phyloP scores from a whole-genome alignment of 2,797 vertebrate genomes.

The Neostethus bicornis region DNA sequence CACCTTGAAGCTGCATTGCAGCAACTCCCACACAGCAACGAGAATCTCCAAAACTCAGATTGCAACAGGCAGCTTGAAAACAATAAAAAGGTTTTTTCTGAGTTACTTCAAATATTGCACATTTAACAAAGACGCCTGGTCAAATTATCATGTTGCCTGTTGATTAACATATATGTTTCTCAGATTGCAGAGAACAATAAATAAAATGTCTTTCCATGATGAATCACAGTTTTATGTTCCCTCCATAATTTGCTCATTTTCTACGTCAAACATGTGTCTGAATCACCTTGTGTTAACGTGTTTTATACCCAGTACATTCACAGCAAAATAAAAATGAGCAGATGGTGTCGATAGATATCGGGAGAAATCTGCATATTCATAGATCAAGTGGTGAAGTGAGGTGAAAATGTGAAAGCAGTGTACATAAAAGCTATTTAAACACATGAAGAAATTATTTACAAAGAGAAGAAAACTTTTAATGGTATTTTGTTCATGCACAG shows the following conservation, averaged over 20 bases:
- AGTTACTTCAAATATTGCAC: neutral
- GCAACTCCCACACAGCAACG: neutral
- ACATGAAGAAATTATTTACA: neutral
- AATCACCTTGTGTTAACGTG: neutral
- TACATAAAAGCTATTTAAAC: neutral
- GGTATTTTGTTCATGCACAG: neutral
- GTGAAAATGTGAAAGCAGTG: neutral
- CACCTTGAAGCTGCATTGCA: neutral
- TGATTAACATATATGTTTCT: neutral
- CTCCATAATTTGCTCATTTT: neutral
- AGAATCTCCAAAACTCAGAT: neutral
- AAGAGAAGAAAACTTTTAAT: neutral
- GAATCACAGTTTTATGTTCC: neutral
- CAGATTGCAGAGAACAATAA: neutral
- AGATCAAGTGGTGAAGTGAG: neutral
- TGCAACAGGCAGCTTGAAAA: neutral
- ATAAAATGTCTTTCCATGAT: neutral
- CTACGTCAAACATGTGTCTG: neutral
- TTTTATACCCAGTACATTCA: neutral
- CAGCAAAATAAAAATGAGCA: constrained; percentile 9
- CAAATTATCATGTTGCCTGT: neutral
- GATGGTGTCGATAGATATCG: neutral
- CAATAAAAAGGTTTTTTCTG: neutral
- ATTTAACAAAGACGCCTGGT: neutral
- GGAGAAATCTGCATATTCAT: constrained; percentile 5